These are phyloP conservation scores for Ptilodon capucinus DNA, from an alignment of 2,888 invertebrate genomes.

Conservation along the genomic window DNA sequence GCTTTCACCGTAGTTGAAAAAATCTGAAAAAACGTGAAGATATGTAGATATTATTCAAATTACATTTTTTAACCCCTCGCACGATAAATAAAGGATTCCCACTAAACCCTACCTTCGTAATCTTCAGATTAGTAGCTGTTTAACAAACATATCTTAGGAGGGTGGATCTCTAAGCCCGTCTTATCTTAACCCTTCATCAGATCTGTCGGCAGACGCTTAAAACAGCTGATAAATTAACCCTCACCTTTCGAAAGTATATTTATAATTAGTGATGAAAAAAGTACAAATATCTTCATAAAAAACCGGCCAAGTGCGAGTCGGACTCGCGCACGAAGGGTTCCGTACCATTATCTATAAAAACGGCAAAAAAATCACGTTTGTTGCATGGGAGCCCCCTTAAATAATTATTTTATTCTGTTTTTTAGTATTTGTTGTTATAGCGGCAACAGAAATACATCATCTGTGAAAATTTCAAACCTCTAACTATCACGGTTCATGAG, in stretches of 20 bases:
- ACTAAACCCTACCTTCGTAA: conserved; percentile 19
- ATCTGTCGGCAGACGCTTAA: conserved; percentile 6
- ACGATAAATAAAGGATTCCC: neutral
- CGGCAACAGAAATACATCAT: too few relatives aligned
- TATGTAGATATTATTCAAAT: neutral
- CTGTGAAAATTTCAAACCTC: too few relatives aligned
- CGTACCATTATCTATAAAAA: too few relatives aligned
- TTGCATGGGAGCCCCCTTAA: too few relatives aligned
- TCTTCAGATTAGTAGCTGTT: conserved; percentile 25
- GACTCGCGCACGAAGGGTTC: too few relatives aligned
- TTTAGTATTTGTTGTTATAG: too few relatives aligned
- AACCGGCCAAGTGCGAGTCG: too few relatives aligned
- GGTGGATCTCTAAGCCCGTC: conserved; percentile 9
- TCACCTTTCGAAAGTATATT: neutral
- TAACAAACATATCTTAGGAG: conserved; percentile 17
- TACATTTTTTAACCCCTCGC: neutral
- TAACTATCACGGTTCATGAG: too few relatives aligned
- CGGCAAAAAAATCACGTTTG: too few relatives aligned
- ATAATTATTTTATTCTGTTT: too few relatives aligned
- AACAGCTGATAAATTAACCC: conserved; percentile 1
- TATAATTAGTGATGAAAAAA: neutral
- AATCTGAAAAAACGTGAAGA: too few relatives aligned
- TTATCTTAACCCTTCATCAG: conserved; percentile 30
- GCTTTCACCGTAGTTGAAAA: too few relatives aligned
- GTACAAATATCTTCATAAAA: neutral